phyloP scores from a whole-genome alignment of 2,888 invertebrate genomes.

The Cancer borealis region DNA sequence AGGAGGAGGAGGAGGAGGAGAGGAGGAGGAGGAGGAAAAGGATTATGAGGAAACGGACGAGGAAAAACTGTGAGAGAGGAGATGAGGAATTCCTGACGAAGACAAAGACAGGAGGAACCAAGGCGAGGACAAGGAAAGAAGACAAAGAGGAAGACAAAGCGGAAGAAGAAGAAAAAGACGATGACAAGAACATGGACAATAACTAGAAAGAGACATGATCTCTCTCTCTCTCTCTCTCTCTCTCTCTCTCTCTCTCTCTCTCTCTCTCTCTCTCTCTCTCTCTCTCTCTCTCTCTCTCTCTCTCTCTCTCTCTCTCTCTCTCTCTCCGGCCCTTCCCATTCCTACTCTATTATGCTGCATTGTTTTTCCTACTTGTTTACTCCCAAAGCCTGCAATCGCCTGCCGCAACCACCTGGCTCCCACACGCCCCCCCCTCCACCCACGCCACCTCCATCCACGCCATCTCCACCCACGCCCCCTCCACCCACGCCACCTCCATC shows the following conservation, averaged over 20 bases:
- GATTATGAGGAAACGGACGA: no score
- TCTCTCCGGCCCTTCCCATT: neutral
- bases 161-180: neutral
- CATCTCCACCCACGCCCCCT: neutral
- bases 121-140: neutral
- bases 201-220: neutral
- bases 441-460: neutral
- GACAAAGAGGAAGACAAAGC: neutral
- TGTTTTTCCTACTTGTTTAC: slow-evolving; percentile 3
- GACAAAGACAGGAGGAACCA: neutral
- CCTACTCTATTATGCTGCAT: neutral
- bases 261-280: slow-evolving; percentile 11
- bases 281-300: slow-evolving; percentile 16
- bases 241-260: neutral
- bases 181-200: neutral
- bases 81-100: neutral
- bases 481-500: neutral
- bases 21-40: no score
- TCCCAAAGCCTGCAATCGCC: neutral
- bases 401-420: neutral
- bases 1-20: no score
- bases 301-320: slow-evolving; percentile 20
- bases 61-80: neutral
- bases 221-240: neutral
- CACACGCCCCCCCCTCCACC: neutral